A percentile compares a stretch with the other conserved stretches of the same genome.
phyloP scores from a whole-genome alignment of 2,797 vertebrate species.

The Acropternis orthonyx region DNA sequence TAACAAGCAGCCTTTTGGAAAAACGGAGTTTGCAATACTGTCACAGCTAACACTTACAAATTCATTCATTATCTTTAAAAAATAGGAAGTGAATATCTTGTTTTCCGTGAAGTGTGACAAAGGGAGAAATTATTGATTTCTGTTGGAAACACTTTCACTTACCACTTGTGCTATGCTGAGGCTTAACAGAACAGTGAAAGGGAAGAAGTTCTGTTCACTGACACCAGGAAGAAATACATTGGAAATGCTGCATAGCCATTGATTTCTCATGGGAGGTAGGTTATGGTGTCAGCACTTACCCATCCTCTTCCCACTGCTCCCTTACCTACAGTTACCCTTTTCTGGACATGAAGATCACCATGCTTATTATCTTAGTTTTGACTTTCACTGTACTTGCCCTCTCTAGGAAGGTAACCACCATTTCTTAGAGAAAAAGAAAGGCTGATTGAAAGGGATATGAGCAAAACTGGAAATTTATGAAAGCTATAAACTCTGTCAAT shows the following conservation, averaged over 20 bases:
- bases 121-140: not conserved
- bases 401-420: not conserved
- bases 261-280: not conserved
- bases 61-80: not conserved
- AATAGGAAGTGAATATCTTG: not conserved
- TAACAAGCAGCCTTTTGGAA: not conserved
- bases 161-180: not conserved
- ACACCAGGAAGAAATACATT: not conserved
- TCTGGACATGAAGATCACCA: not conserved
- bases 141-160: not conserved
- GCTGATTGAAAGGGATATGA: not conserved
- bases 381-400: not conserved
- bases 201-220: not conserved
- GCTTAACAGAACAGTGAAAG: not conserved
- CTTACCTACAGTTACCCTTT: not conserved
- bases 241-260: not conserved
- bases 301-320: not conserved
- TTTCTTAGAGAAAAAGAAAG: not conserved
- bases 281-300: not conserved
- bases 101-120: not conserved
- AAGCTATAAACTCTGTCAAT: not conserved
- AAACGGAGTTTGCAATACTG: not conserved
- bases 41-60: not conserved
- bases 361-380: not conserved
- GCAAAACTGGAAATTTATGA: not conserved